These are phyloP conservation scores for Turritopsis rubra DNA, from an alignment of 30 jellyfish, hydroid and myxozoan species.

Conservation along the genomic window DNA sequence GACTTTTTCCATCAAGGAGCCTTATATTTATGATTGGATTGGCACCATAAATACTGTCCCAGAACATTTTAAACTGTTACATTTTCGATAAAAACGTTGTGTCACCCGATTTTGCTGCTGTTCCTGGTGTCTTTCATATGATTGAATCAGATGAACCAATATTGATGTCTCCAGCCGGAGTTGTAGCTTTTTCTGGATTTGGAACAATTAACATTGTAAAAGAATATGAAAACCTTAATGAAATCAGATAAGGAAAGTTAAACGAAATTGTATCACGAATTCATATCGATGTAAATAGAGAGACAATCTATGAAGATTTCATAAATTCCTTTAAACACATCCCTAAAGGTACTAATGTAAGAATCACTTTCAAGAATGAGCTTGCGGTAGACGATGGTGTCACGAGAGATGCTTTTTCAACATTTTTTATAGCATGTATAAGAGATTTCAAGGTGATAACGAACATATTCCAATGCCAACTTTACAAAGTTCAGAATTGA, in stretches of 20 bases:
- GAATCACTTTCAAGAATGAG: neutral
- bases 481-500: neutral
- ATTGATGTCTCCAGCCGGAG: neutral
- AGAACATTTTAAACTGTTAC: neutral
- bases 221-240: neutral
- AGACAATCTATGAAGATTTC: slow-evolving; percentile 2
- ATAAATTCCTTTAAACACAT: neutral
- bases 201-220: neutral
- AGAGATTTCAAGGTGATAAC: neutral
- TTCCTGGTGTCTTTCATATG: slow-evolving; percentile 7
- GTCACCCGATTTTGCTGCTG: neutral
- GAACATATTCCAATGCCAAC: slow-evolving; percentile 2
- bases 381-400: neutral
- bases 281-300: neutral
- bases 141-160: neutral
- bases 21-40: slow-evolving; percentile 5
- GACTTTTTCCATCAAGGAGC: neutral
- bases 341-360: neutral
- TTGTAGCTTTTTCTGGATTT: neutral
- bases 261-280: neutral
- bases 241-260: neutral
- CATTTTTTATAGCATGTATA: neutral
- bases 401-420: neutral
- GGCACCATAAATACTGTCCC: neutral
- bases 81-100: neutral